Conservation (phyloP, 92 coral and sea anemone species). For the Diadumene lineata region DNA sequence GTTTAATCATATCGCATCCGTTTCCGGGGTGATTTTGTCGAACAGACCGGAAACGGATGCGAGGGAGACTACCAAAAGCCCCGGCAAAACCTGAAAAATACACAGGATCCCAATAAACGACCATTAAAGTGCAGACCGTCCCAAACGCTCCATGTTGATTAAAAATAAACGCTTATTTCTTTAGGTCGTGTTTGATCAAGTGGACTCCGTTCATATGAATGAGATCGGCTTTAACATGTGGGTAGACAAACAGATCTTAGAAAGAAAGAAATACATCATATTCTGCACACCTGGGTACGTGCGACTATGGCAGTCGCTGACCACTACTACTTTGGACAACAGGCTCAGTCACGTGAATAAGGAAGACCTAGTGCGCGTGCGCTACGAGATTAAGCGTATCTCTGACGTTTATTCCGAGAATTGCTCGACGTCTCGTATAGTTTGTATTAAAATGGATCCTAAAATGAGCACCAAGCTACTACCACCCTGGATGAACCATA, state of each 20-base stretch:
- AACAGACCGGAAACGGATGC: too few species aligned
- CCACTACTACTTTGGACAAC: not conserved
- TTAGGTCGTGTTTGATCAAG: slow-evolving; percentile 27
- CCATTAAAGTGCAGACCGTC: too few species aligned
- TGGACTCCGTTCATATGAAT: slow-evolving; percentile 18
- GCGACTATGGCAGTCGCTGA: slow-evolving; percentile 31
- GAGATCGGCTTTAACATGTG: slow-evolving; percentile 30
- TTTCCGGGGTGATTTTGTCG: too few species aligned
- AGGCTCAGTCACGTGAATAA: slow-evolving; percentile 7
- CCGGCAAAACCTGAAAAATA: too few species aligned
- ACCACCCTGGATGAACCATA: slow-evolving; percentile 50
- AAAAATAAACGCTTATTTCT: too few species aligned
- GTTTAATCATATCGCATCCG: too few species aligned
- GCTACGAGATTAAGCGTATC: slow-evolving; percentile 37
- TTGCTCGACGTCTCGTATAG: slow-evolving; percentile 28
- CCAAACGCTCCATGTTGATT: too few species aligned
- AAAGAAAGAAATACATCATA: slow-evolving; percentile 33
- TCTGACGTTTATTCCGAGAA: slow-evolving; percentile 30
- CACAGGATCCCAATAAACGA: too few species aligned
- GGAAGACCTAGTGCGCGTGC: slow-evolving; percentile 33
- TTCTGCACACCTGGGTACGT: slow-evolving; percentile 42
- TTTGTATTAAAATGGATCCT: slow-evolving; percentile 31
- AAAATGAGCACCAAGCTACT: slow-evolving; percentile 21
- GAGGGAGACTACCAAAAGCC: too few species aligned
- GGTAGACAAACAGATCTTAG: slow-evolving; percentile 29